Base-by-base conservation (phyloP, 2,797 vertebrate genomes). In the Acanthiza pusilla region DNA sequence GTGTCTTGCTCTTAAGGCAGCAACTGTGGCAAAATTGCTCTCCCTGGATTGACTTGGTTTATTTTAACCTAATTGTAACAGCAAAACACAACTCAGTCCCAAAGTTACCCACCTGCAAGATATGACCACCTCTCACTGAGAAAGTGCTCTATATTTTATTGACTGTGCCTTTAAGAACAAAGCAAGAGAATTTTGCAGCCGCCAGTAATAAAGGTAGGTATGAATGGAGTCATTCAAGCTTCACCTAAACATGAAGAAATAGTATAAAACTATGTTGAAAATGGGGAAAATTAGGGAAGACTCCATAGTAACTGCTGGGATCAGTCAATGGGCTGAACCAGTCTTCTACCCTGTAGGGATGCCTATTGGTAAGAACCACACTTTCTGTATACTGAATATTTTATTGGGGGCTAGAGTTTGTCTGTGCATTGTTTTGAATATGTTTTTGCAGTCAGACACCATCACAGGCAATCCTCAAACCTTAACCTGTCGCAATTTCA, bases 261-360 rank as follows among this genome's bases (percentile, higher is more conserved):
- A 38, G 1, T 45, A 27, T 32, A 51, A 51, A 51, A 38, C 1
- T n/a, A 13, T 16, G 7, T 43, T 43, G 32, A 38, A 8, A 60
- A 45, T 32, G 10, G 5, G 8, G 12, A 51, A 60, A 67, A 23
- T 29, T 27, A 67, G 14, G 8, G 15, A 32, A 38, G 22, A 27
- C 2, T 43, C 7, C 17, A 36, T 22, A 1, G 1, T 12, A 66
- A 43, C 12, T 43, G 5, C 32, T 26, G 10, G 4, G 4, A 43
- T 66, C 30, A 21, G 16, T 17, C 0, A 0, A 16, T n/a, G 15
- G 15, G 13, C 5, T 32, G 38, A 45, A 60, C 22, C 22, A 16
- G 27, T n/a, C 45, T 13, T 51, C 15, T 75, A 4, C 14, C 6
- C 18, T 27, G 21, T 5, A 32, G 6, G 32, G 9, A 43, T 2